Evolutionary conservation across 2,888 invertebrate genomes (phyloP), one percentile per base, ranked within the genome.

Genomic region (Malachius bipustulatus): DNA sequence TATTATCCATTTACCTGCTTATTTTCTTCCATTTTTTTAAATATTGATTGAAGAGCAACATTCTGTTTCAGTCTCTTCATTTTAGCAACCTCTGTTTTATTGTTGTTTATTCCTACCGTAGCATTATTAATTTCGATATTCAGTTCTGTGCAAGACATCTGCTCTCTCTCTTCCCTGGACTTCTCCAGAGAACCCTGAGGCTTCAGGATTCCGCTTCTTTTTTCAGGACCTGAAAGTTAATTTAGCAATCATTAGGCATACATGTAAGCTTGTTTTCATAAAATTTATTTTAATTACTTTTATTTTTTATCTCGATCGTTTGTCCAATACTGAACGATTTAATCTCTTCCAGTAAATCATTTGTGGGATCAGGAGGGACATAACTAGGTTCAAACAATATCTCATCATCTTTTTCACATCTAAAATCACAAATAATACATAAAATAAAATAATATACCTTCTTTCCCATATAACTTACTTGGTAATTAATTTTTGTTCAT

Each of bases 11-110:
- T 38, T 36, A 72, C 75, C 66, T 78, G 77, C 56, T 79, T 78
- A 50, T 74, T 77, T 45, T 75, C 77, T 54, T 78, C 79, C 45
- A 77, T 74, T 41, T 78, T 77, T 43, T 77, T 66, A 66, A 78
- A 73, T 51, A 81, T 77, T 41, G 79, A 77, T 38, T 80, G 79
- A 68, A 87, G 75, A 1, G 84, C 85, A 30, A 84, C 80, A 59
- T 85, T 87, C 52, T 83, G 82, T 40, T 82, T 67, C 2, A 69
- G 64, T 41, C 72, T 66, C 43, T 64, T 62, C 35, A 48, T 44
- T 49, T 56, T 62, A 3, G 43, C 37, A 4, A 44, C 30, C 26
- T 55, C 55, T 24, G 36, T 42, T 34, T 40, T 49, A 4, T 38
- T 39, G 4, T 41, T 38, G 37, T 56, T 54, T n/a, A n/a, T n/a